These are phyloP conservation scores for Poeciliopsis retropinna DNA, from an alignment of 2,113 vertebrate genomes.

Conservation along the genomic window DNA sequence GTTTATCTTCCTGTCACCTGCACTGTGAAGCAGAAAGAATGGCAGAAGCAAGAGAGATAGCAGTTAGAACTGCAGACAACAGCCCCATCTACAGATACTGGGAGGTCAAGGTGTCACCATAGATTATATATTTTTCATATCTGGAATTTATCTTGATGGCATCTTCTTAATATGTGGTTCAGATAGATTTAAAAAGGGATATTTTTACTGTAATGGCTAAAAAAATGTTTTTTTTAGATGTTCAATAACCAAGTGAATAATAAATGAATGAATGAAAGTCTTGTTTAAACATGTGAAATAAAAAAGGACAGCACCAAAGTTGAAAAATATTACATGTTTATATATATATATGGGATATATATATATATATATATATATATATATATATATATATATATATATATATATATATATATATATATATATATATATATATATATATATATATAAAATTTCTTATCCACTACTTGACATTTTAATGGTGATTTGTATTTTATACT, in stretches of 20 bases:
- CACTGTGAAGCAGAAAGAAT: conserved; percentile 46
- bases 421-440: not conserved
- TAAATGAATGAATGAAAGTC: not conserved
- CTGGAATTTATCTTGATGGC: not conserved
- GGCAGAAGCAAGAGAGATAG: conserved; percentile 5
- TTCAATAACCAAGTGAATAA: not conserved
- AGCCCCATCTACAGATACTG: conserved; percentile 75
- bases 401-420: not conserved
- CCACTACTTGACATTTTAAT: not conserved
- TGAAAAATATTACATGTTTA: not conserved
- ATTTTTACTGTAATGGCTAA: not conserved
- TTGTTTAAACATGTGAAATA: no score
- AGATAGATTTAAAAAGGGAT: not conserved
- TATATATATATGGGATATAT: no score
- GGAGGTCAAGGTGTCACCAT: not conserved
- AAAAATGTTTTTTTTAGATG: not conserved
- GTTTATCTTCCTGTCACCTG: conserved; percentile 67
- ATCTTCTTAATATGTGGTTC: not conserved
- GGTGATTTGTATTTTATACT: not conserved
- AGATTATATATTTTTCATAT: not conserved
- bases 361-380: not conserved
- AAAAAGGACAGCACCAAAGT: not conserved
- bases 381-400: not conserved
- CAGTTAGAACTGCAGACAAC: conserved; percentile 60
- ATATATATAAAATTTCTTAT: not conserved